These are phyloP conservation scores for Pseudomyrmex flavicornis DNA, from an alignment of 1,140 invertebrate genomes.

Conservation along the genomic window DNA sequence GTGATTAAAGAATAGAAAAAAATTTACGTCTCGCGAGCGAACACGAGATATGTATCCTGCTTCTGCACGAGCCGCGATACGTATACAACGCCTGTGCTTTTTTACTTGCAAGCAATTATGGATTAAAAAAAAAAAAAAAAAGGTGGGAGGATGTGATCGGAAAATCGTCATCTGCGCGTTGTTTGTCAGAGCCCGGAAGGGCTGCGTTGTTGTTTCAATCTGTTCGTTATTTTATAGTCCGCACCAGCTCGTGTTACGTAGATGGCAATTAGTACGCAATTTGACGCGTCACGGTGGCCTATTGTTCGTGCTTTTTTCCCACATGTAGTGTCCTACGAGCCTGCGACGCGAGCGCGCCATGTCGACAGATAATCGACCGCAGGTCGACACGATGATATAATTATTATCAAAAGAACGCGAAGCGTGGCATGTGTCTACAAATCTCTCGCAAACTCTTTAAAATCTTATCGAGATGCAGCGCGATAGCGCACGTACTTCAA, in stretches of 20 bases:
- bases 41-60: conserved; percentile 35
- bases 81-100: conserved; percentile 61
- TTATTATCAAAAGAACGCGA: background rate
- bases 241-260: conserved; percentile 56
- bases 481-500: no score
- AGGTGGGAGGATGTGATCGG: background rate
- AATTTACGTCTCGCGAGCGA: conserved; percentile 8
- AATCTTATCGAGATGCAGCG: background rate
- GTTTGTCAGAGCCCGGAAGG: conserved; percentile 17
- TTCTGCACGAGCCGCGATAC: conserved; percentile 58
- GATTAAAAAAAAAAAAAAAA: conserved; percentile 23
- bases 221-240: conserved; percentile 49
- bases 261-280: conserved; percentile 53
- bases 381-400: conserved; percentile 1
- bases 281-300: conserved; percentile 50
- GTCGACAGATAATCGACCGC: conserved; percentile 39
- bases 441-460: background rate
- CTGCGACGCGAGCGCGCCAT: conserved; percentile 36
- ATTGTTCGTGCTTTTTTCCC: conserved; percentile 59
- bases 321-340: conserved; percentile 37
- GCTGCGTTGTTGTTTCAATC: conserved; percentile 40
- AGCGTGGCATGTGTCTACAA: background rate
- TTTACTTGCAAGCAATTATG: conserved; percentile 68
- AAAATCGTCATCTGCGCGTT: conserved; percentile 19
- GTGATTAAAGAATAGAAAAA: conserved; percentile 8